Conservation (phyloP, 1,140 invertebrate genomes). For the Drosophila guanche region DNA sequence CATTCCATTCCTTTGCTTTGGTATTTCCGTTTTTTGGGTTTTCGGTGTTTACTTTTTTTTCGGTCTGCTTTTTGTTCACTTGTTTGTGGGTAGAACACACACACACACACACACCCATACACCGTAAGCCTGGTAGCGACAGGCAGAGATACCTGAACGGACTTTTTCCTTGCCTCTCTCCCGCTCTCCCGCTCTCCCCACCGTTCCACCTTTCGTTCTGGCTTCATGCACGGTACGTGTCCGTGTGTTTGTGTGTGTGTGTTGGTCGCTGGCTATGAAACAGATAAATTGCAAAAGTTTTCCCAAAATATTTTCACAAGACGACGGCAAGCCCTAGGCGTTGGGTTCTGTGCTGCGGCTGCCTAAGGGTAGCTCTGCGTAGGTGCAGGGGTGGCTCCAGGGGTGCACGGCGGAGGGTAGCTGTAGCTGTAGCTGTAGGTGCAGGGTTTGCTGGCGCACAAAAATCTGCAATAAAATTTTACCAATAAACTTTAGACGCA, state of each 20-base stretch:
- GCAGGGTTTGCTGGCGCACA: slow-evolving; percentile 43
- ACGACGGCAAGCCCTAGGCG: slow-evolving; percentile 45
- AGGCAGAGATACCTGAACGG: slow-evolving; percentile 67
- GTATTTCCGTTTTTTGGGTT: slow-evolving; percentile 19
- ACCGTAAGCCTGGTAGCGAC: slow-evolving; percentile 60
- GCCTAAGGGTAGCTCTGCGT: background rate
- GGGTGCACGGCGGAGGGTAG: background rate
- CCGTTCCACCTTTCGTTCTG: no score
- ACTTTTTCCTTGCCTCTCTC: background rate
- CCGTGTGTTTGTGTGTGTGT: slow-evolving; percentile 22
- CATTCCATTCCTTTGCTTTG: no score
- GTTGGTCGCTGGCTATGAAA: slow-evolving; percentile 77
- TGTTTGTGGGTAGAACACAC: slow-evolving; percentile 6
- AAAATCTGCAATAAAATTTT: slow-evolving; percentile 82
- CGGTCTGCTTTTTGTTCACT: slow-evolving; percentile 1
- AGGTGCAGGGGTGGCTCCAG: slow-evolving; percentile 13
- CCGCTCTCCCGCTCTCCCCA: no score
- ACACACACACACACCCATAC: slow-evolving; percentile 9
- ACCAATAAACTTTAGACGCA: slow-evolving; percentile 79
- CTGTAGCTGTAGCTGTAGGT: background rate
- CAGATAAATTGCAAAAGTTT: slow-evolving; percentile 82
- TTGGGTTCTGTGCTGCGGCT: background rate
- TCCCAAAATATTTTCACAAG: slow-evolving; percentile 80
- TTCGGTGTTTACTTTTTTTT: slow-evolving; percentile 20
- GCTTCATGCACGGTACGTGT: background rate